Percentiles rank a stretch among this genome's conserved stretches.
Evolutionary conservation across 2,888 invertebrate species (phyloP).

Genomic region (Rotaria socialis): DNA sequence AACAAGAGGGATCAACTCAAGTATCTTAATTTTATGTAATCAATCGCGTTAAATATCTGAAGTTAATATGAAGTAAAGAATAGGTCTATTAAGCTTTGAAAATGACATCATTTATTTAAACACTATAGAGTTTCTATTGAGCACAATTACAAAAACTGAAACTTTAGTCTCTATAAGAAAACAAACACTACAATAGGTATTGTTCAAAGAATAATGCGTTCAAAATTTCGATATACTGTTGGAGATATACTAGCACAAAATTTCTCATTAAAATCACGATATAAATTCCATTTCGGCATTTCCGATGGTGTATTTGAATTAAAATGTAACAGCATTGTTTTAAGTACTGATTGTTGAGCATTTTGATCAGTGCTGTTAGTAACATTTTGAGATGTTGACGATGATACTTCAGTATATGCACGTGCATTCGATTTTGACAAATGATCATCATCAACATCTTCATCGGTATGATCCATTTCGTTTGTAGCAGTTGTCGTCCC

Average conservation of each 20-base stretch:
- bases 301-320: not conserved
- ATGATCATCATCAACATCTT: not conserved
- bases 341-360: not conserved
- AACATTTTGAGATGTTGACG: not conserved
- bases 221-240: not conserved
- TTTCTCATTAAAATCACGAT: not conserved
- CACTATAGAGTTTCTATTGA: not conserved
- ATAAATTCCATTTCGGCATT: not conserved
- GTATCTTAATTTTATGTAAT: constrained; percentile 18
- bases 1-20: not conserved
- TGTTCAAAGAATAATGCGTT: not conserved
- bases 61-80: constrained; percentile 14
- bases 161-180: no score
- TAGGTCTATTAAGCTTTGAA: not conserved
- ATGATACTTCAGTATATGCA: not conserved
- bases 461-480: not conserved
- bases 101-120: not conserved
- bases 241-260: not conserved
- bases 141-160: not conserved
- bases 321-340: not conserved
- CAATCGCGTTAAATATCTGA: not conserved
- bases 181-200: not conserved
- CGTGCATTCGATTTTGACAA: not conserved
- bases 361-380: not conserved
- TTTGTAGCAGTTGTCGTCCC: not conserved